Evolutionary conservation across 2,113 vertebrate genomes (phyloP).

Genomic region (Bolborhynchus lineola): DNA sequence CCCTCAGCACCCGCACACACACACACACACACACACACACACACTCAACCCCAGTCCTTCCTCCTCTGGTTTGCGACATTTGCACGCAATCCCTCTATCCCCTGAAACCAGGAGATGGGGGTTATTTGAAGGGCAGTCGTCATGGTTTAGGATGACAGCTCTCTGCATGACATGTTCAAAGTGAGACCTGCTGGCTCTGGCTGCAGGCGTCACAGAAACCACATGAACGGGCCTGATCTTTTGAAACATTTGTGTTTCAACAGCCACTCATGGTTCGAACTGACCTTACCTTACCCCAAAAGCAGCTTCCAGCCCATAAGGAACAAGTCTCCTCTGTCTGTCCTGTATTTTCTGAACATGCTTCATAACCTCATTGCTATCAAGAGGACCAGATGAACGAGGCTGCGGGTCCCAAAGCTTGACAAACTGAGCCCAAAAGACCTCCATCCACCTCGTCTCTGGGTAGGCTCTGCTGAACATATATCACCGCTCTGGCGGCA

Average conservation of each 20-base stretch:
- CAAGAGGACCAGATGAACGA: accelerated
- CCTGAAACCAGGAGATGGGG: not conserved
- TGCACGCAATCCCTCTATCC: not conserved
- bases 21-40: not conserved
- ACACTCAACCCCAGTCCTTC: not conserved
- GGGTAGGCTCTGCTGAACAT: not conserved
- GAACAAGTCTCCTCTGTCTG: not conserved
- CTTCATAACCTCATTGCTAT: accelerated
- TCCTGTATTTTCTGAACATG: not conserved
- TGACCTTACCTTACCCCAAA: not conserved
- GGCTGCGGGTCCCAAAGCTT: not conserved
- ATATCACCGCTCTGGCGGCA: not conserved
- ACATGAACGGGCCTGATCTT: not conserved
- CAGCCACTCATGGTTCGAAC: not conserved
- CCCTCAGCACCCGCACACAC: not conserved
- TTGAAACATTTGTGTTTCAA: not conserved
- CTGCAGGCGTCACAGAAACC: not conserved
- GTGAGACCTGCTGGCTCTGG: not conserved
- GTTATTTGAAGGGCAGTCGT: not conserved
- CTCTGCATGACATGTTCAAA: not conserved
- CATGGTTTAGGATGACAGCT: not conserved
- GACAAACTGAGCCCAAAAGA: not conserved
- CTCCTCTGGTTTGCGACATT: not conserved
- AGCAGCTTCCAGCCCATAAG: not conserved
- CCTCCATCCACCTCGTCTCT: accelerated